Conservation (phyloP, 1,140 invertebrate species). For the Ostrea edulis region DNA sequence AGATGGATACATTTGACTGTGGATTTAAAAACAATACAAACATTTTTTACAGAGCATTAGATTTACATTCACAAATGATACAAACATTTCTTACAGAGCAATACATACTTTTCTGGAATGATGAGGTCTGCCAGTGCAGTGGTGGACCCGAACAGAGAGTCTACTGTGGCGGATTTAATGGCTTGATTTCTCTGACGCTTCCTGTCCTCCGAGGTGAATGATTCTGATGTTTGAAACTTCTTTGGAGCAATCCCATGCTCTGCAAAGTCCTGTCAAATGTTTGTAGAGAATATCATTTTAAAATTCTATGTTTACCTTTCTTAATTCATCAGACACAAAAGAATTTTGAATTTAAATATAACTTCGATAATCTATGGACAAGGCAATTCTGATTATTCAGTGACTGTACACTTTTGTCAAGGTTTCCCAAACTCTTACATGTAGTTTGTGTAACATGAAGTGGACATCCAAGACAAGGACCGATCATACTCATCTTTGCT, state of each 20-base stretch:
- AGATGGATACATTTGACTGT: no score
- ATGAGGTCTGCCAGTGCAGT: constrained; percentile 90
- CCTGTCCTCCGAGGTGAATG: constrained; percentile 81
- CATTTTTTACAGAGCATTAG: not conserved
- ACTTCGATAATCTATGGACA: no score
- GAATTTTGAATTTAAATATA: no score
- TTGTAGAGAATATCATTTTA: not conserved
- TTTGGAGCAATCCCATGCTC: constrained; percentile 97
- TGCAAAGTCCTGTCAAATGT: constrained; percentile 86
- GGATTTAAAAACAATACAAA: no score
- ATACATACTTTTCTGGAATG: constrained; percentile 85
- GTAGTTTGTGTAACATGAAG: no score
- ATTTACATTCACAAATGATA: not conserved
- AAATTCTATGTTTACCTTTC: not conserved
- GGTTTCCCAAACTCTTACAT: no score
- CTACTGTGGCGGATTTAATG: constrained; percentile 51
- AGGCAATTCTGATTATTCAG: no score
- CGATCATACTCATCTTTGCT: no score
- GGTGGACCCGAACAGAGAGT: constrained; percentile 80
- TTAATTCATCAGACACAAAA: no score
- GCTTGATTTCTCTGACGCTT: constrained; percentile 66
- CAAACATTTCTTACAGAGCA: constrained; percentile 75
- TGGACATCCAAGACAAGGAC: no score
- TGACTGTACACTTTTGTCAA: no score
- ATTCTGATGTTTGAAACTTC: constrained; percentile 87